Conservation (phyloP, 2,888 invertebrate genomes). For the Aromia moschata region DNA sequence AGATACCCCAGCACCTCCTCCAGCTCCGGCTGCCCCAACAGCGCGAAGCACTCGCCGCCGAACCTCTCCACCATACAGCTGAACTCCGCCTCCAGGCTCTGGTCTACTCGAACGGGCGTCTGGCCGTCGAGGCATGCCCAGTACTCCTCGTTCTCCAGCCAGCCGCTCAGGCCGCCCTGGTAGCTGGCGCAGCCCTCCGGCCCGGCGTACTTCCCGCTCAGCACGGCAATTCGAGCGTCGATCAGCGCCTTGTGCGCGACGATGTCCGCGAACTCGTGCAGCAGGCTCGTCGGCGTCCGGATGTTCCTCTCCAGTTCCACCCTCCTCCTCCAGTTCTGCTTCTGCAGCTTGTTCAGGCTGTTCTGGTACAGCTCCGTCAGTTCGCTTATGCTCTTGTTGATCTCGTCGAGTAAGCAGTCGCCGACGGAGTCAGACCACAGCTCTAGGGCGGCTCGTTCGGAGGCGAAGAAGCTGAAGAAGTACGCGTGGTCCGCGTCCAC, state of each 20-base stretch:
- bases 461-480: slow-evolving; percentile 72
- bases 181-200: slow-evolving; percentile 35
- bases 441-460: slow-evolving; percentile 76
- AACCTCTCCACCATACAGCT: slow-evolving; percentile 69
- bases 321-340: slow-evolving; percentile 62
- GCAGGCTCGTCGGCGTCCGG: slow-evolving; percentile 62
- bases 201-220: slow-evolving; percentile 64
- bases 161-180: slow-evolving; percentile 46
- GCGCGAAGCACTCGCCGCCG: slow-evolving; percentile 70
- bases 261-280: slow-evolving; percentile 76
- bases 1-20: slow-evolving; percentile 49
- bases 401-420: slow-evolving; percentile 74
- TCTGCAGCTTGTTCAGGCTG: slow-evolving; percentile 69
- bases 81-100: slow-evolving; percentile 73
- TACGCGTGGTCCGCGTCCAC: slow-evolving; percentile 64
- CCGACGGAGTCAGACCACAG: slow-evolving; percentile 80
- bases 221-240: slow-evolving; percentile 77
- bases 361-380: slow-evolving; percentile 75
- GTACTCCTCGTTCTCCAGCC: slow-evolving; percentile 56
- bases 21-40: slow-evolving; percentile 53
- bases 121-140: slow-evolving; percentile 65
- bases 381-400: slow-evolving; percentile 76
- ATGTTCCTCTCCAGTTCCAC: slow-evolving; percentile 64
- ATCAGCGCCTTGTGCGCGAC: slow-evolving; percentile 79
- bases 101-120: slow-evolving; percentile 60